Conservation (phyloP, 2,888 invertebrate species). For the Atrina japonica region DNA sequence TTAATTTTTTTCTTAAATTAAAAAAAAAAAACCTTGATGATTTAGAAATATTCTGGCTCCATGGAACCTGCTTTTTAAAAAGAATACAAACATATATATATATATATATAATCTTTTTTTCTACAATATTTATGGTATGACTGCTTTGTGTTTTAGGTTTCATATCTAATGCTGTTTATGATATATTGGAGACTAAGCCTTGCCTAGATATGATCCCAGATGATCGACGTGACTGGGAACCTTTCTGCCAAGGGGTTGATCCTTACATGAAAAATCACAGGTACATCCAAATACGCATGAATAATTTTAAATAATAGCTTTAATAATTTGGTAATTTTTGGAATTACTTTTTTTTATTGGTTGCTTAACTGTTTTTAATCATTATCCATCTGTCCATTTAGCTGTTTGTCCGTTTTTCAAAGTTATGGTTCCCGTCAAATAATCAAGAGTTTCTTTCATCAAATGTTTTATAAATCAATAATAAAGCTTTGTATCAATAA, state of each 20-base stretch:
- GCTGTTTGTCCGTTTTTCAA: not conserved
- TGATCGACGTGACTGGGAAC: conserved; percentile 52
- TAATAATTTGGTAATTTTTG: no score
- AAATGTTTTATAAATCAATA: not conserved
- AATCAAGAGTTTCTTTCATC: not conserved
- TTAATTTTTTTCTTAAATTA: no score
- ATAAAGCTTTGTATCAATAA: no score
- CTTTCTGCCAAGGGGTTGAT: conserved; percentile 50
- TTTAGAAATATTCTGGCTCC: no score
- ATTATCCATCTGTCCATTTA: not conserved
- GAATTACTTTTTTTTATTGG: not conserved
- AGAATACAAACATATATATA: no score
- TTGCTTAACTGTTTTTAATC: not conserved
- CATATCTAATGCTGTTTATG: conserved; percentile 43
- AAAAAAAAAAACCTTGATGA: no score
- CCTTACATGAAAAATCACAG: conserved; percentile 53
- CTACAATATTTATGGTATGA: no score
- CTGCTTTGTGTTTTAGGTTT: conserved; percentile 26
- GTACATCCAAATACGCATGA: conserved; percentile 25
- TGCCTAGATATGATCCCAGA: conserved; percentile 51
- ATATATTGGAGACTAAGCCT: conserved; percentile 37
- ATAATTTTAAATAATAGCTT: no score
- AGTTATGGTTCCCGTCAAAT: not conserved
- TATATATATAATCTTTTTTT: no score
- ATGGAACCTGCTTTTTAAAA: no score